A percentile compares a stretch with the other conserved stretches of the same genome.
Conservation (phyloP, 1,140 invertebrate genomes). For the Cydia amplana region DNA sequence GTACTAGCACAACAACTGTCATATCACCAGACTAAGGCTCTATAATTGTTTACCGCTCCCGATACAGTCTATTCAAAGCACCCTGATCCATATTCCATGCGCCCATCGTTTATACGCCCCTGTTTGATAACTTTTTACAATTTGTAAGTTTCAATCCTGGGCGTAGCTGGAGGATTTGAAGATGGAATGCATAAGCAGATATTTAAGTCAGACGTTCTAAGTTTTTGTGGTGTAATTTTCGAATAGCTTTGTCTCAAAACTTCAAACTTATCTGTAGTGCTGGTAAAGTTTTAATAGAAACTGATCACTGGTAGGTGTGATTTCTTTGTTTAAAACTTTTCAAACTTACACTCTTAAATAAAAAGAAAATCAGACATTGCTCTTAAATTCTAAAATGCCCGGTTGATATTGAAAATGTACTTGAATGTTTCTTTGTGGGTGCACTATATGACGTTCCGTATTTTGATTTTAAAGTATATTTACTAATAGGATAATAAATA, state of each 20-base stretch:
- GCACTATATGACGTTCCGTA: too few relatives aligned
- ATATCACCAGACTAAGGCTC: neutral
- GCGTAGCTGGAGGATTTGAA: constrained; percentile 7
- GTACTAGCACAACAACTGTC: too few relatives aligned
- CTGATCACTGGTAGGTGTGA: neutral
- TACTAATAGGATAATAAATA: too few relatives aligned
- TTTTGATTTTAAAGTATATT: too few relatives aligned
- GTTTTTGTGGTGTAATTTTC: constrained; percentile 8
- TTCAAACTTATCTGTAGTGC: neutral
- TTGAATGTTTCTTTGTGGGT: too few relatives aligned
- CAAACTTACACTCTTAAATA: too few relatives aligned
- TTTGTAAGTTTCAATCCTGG: constrained; percentile 25
- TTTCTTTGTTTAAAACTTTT: too few relatives aligned
- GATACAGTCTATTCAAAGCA: constrained; percentile 48
- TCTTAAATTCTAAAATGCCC: too few relatives aligned
- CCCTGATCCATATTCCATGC: constrained; percentile 61
- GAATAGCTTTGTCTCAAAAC: neutral
- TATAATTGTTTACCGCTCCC: neutral
- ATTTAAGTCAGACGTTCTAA: neutral
- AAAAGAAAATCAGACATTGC: too few relatives aligned
- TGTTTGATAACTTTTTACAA: constrained; percentile 27
- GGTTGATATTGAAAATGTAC: too few relatives aligned
- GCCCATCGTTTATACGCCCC: constrained; percentile 30
- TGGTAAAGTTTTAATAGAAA: neutral
- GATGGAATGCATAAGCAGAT: constrained; percentile 18